Evolutionary conservation across 2,113 vertebrate species (phyloP).

Genomic region (Thamnaconus septentrionalis): DNA sequence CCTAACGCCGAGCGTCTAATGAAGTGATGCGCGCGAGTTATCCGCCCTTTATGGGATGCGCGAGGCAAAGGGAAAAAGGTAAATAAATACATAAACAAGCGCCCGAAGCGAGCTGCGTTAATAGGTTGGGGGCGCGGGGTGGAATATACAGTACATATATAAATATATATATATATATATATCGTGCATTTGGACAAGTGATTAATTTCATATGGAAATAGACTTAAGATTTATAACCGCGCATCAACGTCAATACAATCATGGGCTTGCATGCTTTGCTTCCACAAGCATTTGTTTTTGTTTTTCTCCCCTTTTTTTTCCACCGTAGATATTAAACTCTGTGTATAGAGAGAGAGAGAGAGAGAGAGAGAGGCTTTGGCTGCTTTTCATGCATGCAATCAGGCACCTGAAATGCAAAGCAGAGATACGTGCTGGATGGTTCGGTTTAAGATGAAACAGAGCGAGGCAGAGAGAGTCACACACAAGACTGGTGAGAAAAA

Average conservation of each 20-base stretch:
- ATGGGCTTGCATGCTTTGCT: slow-evolving; percentile 58
- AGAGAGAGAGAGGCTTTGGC: slow-evolving; percentile 23
- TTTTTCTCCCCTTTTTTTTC: slow-evolving; percentile 13
- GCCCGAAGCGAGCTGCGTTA: slow-evolving; percentile 58
- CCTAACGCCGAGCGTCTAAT: slow-evolving; percentile 96
- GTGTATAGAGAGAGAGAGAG: too few relatives aligned
- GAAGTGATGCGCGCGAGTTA: slow-evolving; percentile 86
- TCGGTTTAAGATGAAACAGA: slow-evolving; percentile 72
- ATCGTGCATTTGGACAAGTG: too few relatives aligned
- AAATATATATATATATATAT: too few relatives aligned
- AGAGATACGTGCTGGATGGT: slow-evolving; percentile 53
- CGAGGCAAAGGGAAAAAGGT: slow-evolving; percentile 35
- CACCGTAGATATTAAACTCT: slow-evolving; percentile 61
- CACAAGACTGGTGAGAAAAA: slow-evolving; percentile 97
- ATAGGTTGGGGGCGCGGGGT: too few relatives aligned
- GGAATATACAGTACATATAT: too few relatives aligned
- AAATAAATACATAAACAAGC: slow-evolving; percentile 55
- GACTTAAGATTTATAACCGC: slow-evolving; percentile 67
- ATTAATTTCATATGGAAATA: slow-evolving; percentile 76
- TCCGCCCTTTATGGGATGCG: slow-evolving; percentile 61
- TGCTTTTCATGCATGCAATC: slow-evolving; percentile 46
- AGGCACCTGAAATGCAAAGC: slow-evolving; percentile 65
- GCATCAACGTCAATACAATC: slow-evolving; percentile 66
- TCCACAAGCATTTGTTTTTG: slow-evolving; percentile 61
- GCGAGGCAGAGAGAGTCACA: slow-evolving; percentile 73